Conservation (phyloP, 2,888 invertebrate species). For the Limnephilus rhombicus region DNA sequence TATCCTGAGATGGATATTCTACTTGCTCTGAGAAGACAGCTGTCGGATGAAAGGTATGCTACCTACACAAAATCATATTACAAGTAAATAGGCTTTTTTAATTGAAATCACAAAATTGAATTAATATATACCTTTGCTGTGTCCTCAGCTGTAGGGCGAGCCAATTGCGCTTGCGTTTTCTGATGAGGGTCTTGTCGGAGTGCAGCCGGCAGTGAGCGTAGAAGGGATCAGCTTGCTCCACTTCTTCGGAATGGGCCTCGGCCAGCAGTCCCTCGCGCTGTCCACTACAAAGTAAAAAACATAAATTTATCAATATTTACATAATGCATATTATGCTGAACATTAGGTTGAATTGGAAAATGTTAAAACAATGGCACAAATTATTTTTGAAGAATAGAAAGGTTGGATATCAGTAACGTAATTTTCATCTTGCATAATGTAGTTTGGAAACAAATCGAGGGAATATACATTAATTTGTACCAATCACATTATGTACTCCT, state of each 20-base stretch:
- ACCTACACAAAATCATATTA: no score
- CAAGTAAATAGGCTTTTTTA: background rate
- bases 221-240: slow-evolving; percentile 96
- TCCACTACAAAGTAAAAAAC: slow-evolving; percentile 79
- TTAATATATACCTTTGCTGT: slow-evolving; percentile 77
- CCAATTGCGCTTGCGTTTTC: slow-evolving; percentile 89
- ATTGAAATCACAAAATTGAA: background rate
- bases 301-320: background rate
- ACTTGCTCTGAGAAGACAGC: no score
- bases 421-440: background rate
- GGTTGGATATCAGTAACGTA: background rate
- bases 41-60: no score
- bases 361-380: no score
- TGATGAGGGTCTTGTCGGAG: slow-evolving; percentile 92
- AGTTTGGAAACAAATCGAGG: background rate
- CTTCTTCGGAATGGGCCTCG: slow-evolving; percentile 94
- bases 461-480: background rate
- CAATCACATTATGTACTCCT: background rate
- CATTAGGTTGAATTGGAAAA: no score
- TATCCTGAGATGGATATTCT: no score
- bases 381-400: background rate
- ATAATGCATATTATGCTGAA: background rate
- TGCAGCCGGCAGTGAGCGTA: slow-evolving; percentile 98
- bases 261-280: slow-evolving; percentile 95
- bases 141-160: slow-evolving; percentile 90